Base-by-base conservation (phyloP, 2,888 invertebrate species). In the Conops quadrifasciatus region DNA sequence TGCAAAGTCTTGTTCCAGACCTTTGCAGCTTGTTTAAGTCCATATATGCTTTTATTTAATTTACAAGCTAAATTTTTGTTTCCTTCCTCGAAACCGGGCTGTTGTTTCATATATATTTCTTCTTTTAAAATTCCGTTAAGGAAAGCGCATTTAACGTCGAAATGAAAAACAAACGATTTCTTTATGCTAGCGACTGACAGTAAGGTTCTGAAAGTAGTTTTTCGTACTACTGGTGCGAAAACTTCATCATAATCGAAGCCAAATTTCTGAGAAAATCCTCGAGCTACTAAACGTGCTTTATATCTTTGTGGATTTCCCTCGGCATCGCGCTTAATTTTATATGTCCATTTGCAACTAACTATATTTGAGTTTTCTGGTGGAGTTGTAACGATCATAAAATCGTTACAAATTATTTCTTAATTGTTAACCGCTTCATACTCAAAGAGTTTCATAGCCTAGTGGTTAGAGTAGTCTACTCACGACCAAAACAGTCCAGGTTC, bases 191-290 rank as follows among this genome's bases (percentile, higher is more conserved):
- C 28, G 19, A 26, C 13, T 15, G 65, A 26, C 3, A 65, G 19
- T 16, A 65, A 28, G 13, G n/a, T 30, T 65, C 51, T 49, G 7
- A 65, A 28, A 36, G 49, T 65, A 15, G 65, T 65, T 30, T 65
- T 49, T 9, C n/a, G 28, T 9, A 51, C 65, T 7, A 65, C 65
- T 51, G 65, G 65, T 24, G 65, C 51, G 51, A 65, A 65, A 26
- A 65, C 16, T 30, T 65, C 51, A 19, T 65, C 51, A 15, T 51
- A 65, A 51, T 65, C 51, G 3, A 28, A n/a, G 9, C 65, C 26
- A 2, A 11, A 64, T 21, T 45, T 64, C 43, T 64, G 47, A 15
- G 13, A 26, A 51, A 65, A 28, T 9, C 65, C 65, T 28, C 26
- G 26, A 15, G 49, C 65, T 51, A 49, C 49, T 21, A 65, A 26